Base-by-base conservation (phyloP, 2,113 vertebrate genomes). In the Petroica traversi region DNA sequence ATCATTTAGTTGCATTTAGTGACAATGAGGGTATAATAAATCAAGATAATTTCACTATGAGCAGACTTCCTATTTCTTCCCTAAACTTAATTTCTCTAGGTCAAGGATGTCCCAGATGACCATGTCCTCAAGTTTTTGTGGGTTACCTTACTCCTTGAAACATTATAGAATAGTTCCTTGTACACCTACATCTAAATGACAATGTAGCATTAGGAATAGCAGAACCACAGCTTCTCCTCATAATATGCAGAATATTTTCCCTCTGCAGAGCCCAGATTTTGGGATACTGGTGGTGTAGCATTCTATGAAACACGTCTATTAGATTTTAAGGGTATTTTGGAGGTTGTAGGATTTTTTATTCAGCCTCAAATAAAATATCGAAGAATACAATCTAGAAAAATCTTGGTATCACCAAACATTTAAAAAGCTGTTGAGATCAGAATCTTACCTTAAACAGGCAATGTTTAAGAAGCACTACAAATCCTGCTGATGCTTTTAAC, bases 11-110 rank as follows among this genome's bases (percentile, higher is more conserved):
- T 93, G 36, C n/a, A 41, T 79, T 96, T 91, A 59, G 64, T 93
- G 88, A 62, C 48, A 87, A 41, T 45, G n/a, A 92, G 68, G 6
- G n/a, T 86, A 48, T 78, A 95, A 92, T 81, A 83, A 95, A 95
- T 76, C 28, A 62, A 66, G 71, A 43, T 73, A 38, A 69, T 54
- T 85, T 91, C 66, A 28, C 20, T 38, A 11, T 58, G 8, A 76
- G 5, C 28, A 33, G 58, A 19, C 48, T 85, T 91, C 26, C 29
- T 38, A 38, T 79, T 89, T 82, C 41, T 82, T 92, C 62, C 69
- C 63, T 89, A 66, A 78, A 87, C 36, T 33, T 67, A 41, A 40
- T 81, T 78, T 91, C 34, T 87, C 15, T 64, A 59, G 28, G 52
- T 84, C 43, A 71, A 7, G 1, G 3, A 20, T 63, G 23, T 59